Evolutionary conservation across 2,113 vertebrate species (phyloP).

Genomic region (Pterocles orientalis): DNA sequence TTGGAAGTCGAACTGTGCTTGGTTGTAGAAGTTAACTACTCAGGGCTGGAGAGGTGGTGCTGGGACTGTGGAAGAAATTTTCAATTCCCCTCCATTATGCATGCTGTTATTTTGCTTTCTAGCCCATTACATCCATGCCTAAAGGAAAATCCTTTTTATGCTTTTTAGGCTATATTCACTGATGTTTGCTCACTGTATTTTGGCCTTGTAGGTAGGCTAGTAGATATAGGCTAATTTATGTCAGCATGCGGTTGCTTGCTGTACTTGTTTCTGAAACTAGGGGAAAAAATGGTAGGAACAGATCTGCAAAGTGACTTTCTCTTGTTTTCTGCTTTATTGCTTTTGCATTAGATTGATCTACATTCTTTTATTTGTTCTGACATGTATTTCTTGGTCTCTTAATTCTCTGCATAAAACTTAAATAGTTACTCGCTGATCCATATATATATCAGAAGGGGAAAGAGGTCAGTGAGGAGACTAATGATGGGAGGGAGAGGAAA

Average conservation of each 20-base stretch:
- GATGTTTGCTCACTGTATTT: background rate
- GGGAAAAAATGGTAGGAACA: background rate
- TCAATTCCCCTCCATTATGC: background rate
- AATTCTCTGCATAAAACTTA: slow-evolving; percentile 23
- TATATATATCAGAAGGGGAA: background rate
- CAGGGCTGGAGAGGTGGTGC: background rate
- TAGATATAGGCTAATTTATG: background rate
- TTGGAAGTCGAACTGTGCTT: background rate
- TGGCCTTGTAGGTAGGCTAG: background rate
- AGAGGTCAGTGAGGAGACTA: background rate
- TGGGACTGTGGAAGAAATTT: background rate
- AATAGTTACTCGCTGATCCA: background rate
- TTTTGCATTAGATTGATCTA: background rate
- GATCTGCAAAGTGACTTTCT: background rate
- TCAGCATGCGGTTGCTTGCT: background rate
- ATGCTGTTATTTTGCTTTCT: background rate
- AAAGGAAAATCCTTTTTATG: background rate
- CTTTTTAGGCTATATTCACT: background rate
- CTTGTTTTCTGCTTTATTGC: background rate
- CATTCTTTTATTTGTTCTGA: slow-evolving; percentile 9
- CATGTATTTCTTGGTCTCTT: slow-evolving; percentile 11
- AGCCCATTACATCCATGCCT: background rate
- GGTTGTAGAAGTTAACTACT: background rate
- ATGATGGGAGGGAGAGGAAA: background rate
- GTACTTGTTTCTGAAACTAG: slow-evolving; percentile 6